Evolutionary conservation across 2,888 invertebrate species (phyloP).

Genomic region (Andrena fulva): DNA sequence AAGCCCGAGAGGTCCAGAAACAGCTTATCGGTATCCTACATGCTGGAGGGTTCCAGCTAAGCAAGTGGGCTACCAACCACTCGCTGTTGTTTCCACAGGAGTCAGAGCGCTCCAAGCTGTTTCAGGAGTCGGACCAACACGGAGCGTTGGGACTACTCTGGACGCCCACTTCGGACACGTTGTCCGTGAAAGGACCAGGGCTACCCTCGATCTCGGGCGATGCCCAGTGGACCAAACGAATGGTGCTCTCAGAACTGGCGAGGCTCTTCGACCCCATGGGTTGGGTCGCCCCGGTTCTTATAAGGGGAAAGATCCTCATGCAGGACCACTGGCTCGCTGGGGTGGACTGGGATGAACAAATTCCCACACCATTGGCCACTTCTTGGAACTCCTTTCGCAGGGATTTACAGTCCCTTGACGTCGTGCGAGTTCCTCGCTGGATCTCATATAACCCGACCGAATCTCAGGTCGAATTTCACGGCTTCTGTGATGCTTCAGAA

Average conservation of each 20-base stretch:
- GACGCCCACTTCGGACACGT: not conserved
- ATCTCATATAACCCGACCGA: not conserved
- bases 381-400: not conserved
- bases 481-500: constrained; percentile 40
- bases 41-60: not conserved
- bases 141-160: not conserved
- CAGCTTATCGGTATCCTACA: not conserved
- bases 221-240: not conserved
- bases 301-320: not conserved
- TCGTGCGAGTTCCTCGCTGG: not conserved
- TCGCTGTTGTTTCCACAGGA: not conserved
- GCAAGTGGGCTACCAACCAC: not conserved
- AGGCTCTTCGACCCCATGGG: not conserved
- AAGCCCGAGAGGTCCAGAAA: not conserved
- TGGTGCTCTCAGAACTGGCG: not conserved
- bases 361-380: not conserved
- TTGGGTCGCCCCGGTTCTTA: not conserved
- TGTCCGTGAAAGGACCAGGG: not conserved
- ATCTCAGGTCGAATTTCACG: constrained; percentile 15
- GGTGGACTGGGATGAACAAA: not conserved
- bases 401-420: not conserved
- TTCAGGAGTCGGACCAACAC: not conserved
- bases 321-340: not conserved
- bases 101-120: not conserved
- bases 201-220: not conserved